Percentiles rank a stretch among this genome's conserved stretches.
phyloP scores from a whole-genome alignment of 2,113 vertebrate genomes.

The Sapayoa aenigma region DNA sequence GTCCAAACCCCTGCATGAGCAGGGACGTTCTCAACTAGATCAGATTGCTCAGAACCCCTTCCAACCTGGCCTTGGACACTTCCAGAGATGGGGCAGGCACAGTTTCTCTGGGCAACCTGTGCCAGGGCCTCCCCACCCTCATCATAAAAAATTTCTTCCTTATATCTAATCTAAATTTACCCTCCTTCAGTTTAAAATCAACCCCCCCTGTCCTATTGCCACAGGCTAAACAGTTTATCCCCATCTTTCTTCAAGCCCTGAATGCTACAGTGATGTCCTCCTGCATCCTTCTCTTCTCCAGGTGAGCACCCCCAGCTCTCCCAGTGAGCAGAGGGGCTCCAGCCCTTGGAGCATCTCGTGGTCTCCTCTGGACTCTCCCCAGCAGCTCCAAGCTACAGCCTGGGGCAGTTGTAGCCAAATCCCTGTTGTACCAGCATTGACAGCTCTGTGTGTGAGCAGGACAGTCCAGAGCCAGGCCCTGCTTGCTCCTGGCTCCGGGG shows the following conservation, averaged over 20 bases:
- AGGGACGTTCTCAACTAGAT: not conserved
- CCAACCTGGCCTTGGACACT: no score
- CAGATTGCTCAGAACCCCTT: not conserved
- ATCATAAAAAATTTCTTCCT: not conserved
- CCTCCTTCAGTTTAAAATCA: not conserved
- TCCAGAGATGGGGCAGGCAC: not conserved
- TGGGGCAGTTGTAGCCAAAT: not conserved
- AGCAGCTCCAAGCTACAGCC: not conserved
- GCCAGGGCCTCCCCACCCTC: not conserved
- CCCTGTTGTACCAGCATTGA: rapidly evolving
- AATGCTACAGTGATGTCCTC: no score
- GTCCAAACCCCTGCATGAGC: not conserved
- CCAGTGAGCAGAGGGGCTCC: no score
- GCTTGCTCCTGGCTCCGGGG: rapidly evolving
- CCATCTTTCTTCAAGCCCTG: not conserved
- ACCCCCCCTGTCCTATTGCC: not conserved
- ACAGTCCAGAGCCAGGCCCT: not conserved
- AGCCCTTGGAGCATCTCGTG: no score
- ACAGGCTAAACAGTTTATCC: not conserved
- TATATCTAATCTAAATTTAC: not conserved
- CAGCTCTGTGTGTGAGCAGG: not conserved
- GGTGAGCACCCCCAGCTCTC: no score
- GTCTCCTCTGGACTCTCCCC: not conserved
- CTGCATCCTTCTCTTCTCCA: no score
- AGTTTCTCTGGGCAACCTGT: not conserved